These are phyloP conservation scores for Sinhomidia bicolor DNA, from an alignment of 2,888 invertebrate species.

Conservation along the genomic window DNA sequence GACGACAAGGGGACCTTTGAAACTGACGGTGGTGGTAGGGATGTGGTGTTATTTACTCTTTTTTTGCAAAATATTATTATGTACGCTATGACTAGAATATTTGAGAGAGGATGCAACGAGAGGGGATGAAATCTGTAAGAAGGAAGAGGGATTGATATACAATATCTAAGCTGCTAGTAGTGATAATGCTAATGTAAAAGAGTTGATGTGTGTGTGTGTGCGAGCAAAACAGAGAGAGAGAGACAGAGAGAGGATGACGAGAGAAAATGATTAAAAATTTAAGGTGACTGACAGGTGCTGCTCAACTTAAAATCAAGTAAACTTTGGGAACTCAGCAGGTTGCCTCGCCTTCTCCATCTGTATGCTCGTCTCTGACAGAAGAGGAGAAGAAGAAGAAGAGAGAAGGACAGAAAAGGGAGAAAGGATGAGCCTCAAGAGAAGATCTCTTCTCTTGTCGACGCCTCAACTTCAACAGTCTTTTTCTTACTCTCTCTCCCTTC, in stretches of 20 bases:
- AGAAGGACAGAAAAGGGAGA: background rate
- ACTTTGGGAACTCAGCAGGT: constrained; percentile 73
- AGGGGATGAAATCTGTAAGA: background rate
- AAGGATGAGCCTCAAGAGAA: constrained; percentile 45
- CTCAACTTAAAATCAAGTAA: constrained; percentile 73
- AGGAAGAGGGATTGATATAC: background rate
- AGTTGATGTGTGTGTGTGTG: background rate
- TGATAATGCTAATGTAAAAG: too few species aligned
- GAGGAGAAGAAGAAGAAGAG: constrained; percentile 18
- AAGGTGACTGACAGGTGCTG: constrained; percentile 75
- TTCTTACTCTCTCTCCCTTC: background rate
- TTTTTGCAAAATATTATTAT: too few species aligned
- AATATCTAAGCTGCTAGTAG: too few species aligned
- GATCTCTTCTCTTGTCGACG: background rate
- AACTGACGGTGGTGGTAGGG: too few species aligned
- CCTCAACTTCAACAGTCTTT: background rate
- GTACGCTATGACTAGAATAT: too few species aligned
- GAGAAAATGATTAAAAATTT: constrained; percentile 74
- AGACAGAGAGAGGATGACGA: background rate
- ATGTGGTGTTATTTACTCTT: too few species aligned
- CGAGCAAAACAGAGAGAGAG: background rate
- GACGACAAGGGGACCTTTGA: background rate
- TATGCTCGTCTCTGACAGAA: background rate
- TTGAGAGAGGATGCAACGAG: background rate
- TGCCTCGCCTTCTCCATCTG: constrained; percentile 52